Conservation (phyloP, 2,888 invertebrate species). For the Galerucella nymphaeae region DNA sequence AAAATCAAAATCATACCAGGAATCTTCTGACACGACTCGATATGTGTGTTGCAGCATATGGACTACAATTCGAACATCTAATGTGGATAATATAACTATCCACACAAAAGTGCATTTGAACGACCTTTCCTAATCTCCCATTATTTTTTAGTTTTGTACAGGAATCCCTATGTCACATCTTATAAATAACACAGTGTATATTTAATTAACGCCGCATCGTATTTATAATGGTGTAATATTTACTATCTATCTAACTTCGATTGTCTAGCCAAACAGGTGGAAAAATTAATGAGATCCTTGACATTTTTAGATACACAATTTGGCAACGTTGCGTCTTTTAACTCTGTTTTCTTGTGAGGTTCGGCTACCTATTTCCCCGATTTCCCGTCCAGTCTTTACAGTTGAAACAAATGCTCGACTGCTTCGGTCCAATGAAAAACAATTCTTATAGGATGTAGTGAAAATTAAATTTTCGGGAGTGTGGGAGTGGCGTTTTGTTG, state of each 20-base stretch:
- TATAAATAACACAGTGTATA: too few species aligned
- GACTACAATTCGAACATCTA: too few species aligned
- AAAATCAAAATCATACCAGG: too few species aligned
- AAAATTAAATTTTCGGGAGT: slow-evolving; percentile 8
- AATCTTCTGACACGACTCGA: too few species aligned
- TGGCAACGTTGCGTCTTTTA: slow-evolving; percentile 28
- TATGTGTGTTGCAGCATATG: too few species aligned
- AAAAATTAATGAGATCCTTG: background rate
- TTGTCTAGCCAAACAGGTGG: background rate
- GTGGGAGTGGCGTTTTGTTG: background rate
- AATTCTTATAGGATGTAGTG: background rate
- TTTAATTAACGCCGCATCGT: too few species aligned
- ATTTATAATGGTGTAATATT: too few species aligned
- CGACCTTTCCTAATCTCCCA: too few species aligned
- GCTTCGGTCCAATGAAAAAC: background rate
- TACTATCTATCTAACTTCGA: background rate
- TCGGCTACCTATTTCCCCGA: slow-evolving; percentile 31
- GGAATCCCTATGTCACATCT: too few species aligned
- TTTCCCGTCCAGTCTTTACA: slow-evolving; percentile 25
- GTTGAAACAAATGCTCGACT: slow-evolving; percentile 9
- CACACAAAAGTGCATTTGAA: too few species aligned
- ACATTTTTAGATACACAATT: background rate
- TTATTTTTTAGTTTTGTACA: too few species aligned
- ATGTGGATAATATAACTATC: too few species aligned
- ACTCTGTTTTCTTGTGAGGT: slow-evolving; percentile 26